These are phyloP conservation scores for Himalopsyche anomala DNA, from an alignment of 2,888 invertebrate species.

Conservation along the genomic window DNA sequence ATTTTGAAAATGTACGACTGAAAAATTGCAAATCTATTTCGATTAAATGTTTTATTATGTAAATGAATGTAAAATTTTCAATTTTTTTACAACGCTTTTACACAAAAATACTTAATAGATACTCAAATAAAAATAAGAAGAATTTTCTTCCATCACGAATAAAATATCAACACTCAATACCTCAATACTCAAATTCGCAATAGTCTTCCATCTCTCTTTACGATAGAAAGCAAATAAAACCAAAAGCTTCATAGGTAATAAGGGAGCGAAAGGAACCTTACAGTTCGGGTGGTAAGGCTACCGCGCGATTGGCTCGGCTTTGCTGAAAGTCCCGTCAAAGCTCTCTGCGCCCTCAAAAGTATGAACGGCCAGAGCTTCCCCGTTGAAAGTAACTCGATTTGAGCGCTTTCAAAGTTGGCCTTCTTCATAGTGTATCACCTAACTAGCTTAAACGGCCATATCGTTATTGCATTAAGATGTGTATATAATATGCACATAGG, in stretches of 20 bases:
- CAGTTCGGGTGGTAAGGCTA: background rate
- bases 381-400: background rate
- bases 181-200: background rate
- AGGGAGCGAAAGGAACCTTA: background rate
- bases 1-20: too few relatives aligned
- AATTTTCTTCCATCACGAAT: too few relatives aligned
- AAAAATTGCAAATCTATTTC: too few relatives aligned
- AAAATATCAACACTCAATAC: too few relatives aligned
- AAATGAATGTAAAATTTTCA: too few relatives aligned
- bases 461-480: too few relatives aligned
- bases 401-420: background rate
- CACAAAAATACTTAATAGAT: too few relatives aligned
- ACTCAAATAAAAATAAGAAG: too few relatives aligned
- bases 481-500: too few relatives aligned
- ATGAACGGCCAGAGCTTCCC: background rate
- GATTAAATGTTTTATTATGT: too few relatives aligned
- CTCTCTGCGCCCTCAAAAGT: background rate
- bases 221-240: slow-evolving; percentile 4
- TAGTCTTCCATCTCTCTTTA: background rate
- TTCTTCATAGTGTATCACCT: background rate
- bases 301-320: background rate
- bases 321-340: background rate
- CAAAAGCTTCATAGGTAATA: background rate
- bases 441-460: background rate
- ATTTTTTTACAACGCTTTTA: too few relatives aligned